Conservation (phyloP, 2,797 vertebrate genomes). For the Sebastes minor region DNA sequence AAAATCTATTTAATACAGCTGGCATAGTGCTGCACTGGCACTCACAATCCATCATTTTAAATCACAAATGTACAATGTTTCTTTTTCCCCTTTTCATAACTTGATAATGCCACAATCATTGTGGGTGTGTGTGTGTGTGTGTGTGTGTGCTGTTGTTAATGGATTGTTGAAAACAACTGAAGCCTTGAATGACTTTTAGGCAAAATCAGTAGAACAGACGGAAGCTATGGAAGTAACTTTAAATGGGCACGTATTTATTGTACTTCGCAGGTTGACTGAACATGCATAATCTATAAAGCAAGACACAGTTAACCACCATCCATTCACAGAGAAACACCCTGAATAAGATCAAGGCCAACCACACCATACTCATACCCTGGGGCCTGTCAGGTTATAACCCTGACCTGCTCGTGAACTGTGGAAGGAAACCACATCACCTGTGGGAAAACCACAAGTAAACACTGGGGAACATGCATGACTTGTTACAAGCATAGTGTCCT, state of each 20-base stretch:
- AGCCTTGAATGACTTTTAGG: background rate
- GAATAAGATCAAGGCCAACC: background rate
- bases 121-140: background rate
- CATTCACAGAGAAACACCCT: background rate
- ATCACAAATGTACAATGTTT: background rate
- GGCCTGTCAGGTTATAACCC: background rate
- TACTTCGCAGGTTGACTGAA: background rate
- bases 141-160: background rate
- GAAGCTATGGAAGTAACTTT: background rate
- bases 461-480: background rate
- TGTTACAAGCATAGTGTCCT: too few species aligned
- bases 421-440: background rate
- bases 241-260: background rate
- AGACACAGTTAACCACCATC: background rate
- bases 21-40: background rate
- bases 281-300: background rate
- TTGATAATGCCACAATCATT: background rate
- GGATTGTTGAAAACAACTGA: background rate
- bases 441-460: background rate
- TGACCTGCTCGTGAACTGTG: background rate
- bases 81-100: background rate
- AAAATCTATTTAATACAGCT: slow-evolving; percentile 1
- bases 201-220: background rate
- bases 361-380: background rate
- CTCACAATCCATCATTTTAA: slow-evolving; percentile 1